These are phyloP conservation scores for Rhamnusium bicolor DNA, from an alignment of 2,888 invertebrate genomes.

Conservation along the genomic window DNA sequence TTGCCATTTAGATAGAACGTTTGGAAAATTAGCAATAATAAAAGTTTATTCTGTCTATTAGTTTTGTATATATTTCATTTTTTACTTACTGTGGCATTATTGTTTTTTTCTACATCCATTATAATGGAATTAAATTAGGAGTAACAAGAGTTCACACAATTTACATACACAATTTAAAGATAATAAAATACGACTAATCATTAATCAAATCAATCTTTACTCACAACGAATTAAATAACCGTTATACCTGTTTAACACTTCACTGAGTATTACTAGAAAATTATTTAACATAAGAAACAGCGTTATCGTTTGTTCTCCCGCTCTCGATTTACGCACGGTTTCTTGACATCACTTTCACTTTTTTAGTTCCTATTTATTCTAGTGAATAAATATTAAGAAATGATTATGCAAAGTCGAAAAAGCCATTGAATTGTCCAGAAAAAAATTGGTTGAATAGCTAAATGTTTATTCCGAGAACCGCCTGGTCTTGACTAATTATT, in stretches of 20 bases:
- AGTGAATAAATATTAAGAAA: not conserved
- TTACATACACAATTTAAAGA: not conserved
- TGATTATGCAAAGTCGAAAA: not conserved
- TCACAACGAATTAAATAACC: not conserved
- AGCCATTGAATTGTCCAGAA: not conserved
- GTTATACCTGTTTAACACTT: slow-evolving; percentile 7
- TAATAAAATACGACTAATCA: not conserved
- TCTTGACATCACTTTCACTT: slow-evolving; percentile 19
- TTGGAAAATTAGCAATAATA: too few species aligned
- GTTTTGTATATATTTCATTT: too few species aligned
- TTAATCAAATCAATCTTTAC: not conserved
- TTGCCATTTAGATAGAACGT: too few species aligned
- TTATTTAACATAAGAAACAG: not conserved
- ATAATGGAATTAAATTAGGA: not conserved
- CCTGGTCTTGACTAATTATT: too few species aligned
- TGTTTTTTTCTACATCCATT: not conserved
- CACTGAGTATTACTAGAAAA: slow-evolving; percentile 11
- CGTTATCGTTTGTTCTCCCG: not conserved
- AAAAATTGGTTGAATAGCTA: not conserved
- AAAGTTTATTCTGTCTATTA: too few species aligned
- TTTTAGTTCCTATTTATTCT: not conserved
- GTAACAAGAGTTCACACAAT: not conserved
- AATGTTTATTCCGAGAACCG: not conserved
- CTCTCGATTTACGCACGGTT: not conserved
- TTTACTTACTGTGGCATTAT: slow-evolving; percentile 5